Evolutionary conservation across 2,797 vertebrate genomes (phyloP), one percentile per base, ranked within the genome.

Genomic region (Phataginus tricuspis): DNA sequence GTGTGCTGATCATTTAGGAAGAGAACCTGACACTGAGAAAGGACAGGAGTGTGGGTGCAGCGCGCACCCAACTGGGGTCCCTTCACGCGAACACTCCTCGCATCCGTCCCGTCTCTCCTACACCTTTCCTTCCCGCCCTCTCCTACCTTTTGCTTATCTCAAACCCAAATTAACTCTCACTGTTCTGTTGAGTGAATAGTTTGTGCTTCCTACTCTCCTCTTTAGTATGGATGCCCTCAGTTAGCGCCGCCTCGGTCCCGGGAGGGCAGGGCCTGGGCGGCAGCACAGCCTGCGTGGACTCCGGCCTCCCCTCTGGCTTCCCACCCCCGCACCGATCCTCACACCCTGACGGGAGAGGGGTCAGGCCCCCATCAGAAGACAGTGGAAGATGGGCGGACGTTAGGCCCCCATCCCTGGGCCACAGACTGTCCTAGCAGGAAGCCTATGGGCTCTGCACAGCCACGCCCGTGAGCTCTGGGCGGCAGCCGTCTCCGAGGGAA

Each of bases 401-500:
- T 0, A 1, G 23, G 15, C 31, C 51, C 18, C 1, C 1, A 5
- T 3, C 39, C 45, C 19, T 4, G 34, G 9, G 15, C 29, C n/a
- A 25, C 23, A 11, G 0, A 21, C 19, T 0, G 4, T 2, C 64
- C 1, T 1, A 0, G 34, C n/a, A 39, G 82, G 72, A 57, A 45
- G 21, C 31, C 4, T 0, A 39, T 39, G 72, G 68, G 11, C 69
- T 55, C 68, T 9, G 31, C 25, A 21, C 31, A 23, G 53, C 71
- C 39, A 51, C 25, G 78, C 75, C 49, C 1, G 34, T 61, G 0
- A 2, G 29, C 31, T 14, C 14, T 1, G 7, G 57, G 19, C 0
- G 0, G 6, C 39, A 34, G 75, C 0, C 5, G 23, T n/a, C 37
- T 15, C 21, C 0, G 5, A 2, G 77, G 15, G 55, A 49, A 6